These are phyloP conservation scores for Todiramphus chloris DNA, from an alignment of 2,113 vertebrate genomes.

Conservation along the genomic window DNA sequence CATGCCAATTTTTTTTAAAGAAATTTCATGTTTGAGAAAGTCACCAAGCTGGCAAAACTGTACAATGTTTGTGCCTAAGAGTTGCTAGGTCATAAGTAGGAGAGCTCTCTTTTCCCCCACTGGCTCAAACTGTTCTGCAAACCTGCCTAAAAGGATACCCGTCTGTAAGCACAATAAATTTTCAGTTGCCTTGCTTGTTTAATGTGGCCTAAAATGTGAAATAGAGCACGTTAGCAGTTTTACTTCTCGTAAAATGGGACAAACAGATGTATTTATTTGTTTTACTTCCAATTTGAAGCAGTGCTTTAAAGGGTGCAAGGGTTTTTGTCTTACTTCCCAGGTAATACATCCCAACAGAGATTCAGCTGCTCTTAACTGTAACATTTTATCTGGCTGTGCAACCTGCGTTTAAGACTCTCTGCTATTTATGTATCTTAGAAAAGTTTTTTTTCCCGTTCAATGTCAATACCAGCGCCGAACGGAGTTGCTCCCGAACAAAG, in stretches of 20 bases:
- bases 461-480: fast-evolving
- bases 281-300: neutral
- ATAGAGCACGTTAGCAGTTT: neutral
- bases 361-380: neutral
- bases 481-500: neutral
- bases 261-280: neutral
- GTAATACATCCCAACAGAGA: neutral
- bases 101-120: neutral
- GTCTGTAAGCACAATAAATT: neutral
- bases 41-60: fast-evolving
- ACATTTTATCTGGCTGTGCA: neutral
- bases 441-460: neutral
- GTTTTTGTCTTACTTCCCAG: neutral
- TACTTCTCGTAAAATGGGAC: neutral
- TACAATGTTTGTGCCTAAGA: neutral
- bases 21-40: neutral
- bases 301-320: neutral
- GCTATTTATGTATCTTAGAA: neutral
- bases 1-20: neutral
- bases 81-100: neutral
- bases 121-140: neutral
- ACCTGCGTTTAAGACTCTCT: neutral
- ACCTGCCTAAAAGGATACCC: neutral
- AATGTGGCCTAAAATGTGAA: neutral
- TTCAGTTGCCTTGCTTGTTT: neutral